A percentile compares a stretch with the other conserved stretches of the same genome.
These are phyloP conservation scores for Hypsibius dujardini DNA, from an alignment of 1,140 invertebrate genomes.

Conservation along the genomic window DNA sequence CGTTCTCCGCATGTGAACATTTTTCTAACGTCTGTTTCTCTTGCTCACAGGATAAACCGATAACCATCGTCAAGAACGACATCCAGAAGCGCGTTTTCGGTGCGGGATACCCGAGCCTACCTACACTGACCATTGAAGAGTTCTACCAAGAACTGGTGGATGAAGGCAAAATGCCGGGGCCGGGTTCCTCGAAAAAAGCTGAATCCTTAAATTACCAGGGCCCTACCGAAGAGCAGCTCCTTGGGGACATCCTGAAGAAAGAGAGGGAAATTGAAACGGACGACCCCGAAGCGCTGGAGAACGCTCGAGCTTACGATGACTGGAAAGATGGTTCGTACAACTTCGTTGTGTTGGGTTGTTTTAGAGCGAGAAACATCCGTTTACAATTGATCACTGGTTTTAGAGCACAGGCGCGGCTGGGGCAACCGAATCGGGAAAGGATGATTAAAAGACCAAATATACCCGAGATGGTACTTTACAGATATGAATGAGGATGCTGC, in stretches of 20 bases:
- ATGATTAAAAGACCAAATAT: no score
- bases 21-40: no score
- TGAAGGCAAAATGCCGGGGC: constrained; percentile 46
- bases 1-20: no score
- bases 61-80: constrained; percentile 75
- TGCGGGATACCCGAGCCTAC: constrained; percentile 76
- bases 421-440: no score
- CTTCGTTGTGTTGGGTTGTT: no score
- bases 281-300: constrained; percentile 49
- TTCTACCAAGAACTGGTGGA: constrained; percentile 74
- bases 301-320: constrained; percentile 60
- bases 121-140: constrained; percentile 76
- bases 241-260: constrained; percentile 40
- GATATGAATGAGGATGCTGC: no score
- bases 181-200: constrained; percentile 4
- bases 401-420: no score
- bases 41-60: constrained; percentile 47
- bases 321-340: constrained; percentile 54
- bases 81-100: constrained; percentile 83
- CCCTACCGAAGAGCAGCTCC: constrained; percentile 30
- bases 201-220: neutral
- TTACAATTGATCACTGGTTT: no score
- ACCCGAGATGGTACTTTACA: no score
- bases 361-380: no score
- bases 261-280: constrained; percentile 52